Evolutionary conservation across 2,113 vertebrate species (phyloP).

Genomic region (Sebastes fasciatus): DNA sequence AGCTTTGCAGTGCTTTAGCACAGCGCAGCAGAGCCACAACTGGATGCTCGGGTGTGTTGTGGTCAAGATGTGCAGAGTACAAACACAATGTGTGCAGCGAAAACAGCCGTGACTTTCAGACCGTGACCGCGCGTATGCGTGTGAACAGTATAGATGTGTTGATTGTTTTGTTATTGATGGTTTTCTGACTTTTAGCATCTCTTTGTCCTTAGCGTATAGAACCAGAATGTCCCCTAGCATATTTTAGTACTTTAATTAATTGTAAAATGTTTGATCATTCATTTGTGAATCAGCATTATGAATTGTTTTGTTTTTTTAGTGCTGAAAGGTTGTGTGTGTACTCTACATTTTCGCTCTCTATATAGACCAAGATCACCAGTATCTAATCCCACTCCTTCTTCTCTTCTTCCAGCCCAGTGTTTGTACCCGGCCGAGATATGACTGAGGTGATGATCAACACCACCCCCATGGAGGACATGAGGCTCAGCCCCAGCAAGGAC

Average conservation of each 20-base stretch:
- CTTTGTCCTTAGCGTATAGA: background rate
- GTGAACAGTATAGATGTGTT: background rate
- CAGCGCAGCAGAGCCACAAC: background rate
- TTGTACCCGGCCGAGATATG: conserved; percentile 92
- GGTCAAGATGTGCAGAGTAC: conserved; percentile 39
- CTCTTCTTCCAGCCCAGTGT: conserved; percentile 87
- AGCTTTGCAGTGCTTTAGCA: conserved; percentile 63
- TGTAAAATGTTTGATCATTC: no score
- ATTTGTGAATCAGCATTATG: no score
- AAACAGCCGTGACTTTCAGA: conserved; percentile 2
- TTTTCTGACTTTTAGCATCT: background rate
- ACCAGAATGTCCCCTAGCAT: background rate
- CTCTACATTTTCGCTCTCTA: background rate
- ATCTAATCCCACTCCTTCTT: background rate
- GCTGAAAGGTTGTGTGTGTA: no score
- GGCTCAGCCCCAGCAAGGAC: conserved; percentile 94
- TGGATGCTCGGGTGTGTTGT: conserved; percentile 39
- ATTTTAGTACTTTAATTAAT: no score
- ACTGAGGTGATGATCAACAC: conserved; percentile 97
- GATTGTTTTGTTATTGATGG: background rate
- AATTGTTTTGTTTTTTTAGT: no score
- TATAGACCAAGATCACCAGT: background rate
- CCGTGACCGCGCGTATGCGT: background rate
- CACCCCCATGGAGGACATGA: conserved; percentile 94
- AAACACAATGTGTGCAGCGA: conserved; percentile 30